Conservation (phyloP, 2,113 vertebrate genomes). For the Ptilorrhoa leucosticta region DNA sequence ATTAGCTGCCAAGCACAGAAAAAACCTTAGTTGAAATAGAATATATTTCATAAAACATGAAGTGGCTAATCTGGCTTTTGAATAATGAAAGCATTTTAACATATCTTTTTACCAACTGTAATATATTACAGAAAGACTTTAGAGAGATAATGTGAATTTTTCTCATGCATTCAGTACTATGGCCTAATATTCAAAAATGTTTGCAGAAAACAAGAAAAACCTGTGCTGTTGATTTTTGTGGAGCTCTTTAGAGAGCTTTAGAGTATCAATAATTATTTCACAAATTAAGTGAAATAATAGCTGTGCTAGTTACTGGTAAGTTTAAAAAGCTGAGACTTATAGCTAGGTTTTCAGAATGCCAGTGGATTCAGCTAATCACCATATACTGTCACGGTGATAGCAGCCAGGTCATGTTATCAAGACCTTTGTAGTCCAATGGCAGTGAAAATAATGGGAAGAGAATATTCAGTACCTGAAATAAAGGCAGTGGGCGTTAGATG, state of each 20-base stretch:
- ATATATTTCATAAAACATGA: not conserved
- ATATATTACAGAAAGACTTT: not conserved
- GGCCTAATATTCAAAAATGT: not conserved
- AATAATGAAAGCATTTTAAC: not conserved
- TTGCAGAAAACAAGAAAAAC: not conserved
- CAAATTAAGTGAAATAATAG: constrained; percentile 10
- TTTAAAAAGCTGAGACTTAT: not conserved
- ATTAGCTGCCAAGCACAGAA: constrained; percentile 44
- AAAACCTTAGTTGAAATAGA: constrained; percentile 13
- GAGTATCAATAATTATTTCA: not conserved
- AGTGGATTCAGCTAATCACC: constrained; percentile 66
- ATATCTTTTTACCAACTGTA: not conserved
- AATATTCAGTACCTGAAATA: not conserved
- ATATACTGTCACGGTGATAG: constrained; percentile 72
- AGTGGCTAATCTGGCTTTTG: constrained; percentile 1
- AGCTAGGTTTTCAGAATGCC: constrained; percentile 2
- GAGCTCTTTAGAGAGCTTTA: not conserved
- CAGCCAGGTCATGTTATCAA: constrained; percentile 71
- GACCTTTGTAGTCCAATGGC: not conserved
- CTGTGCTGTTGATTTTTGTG: not conserved
- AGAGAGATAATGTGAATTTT: not conserved
- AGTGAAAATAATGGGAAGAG: not conserved
- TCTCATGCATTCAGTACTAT: not conserved
- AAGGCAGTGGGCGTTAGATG: not conserved
- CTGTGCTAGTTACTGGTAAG: not conserved